Evolutionary conservation across 2,113 vertebrate species (phyloP).

Genomic region (Melanostigma gelatinosum): DNA sequence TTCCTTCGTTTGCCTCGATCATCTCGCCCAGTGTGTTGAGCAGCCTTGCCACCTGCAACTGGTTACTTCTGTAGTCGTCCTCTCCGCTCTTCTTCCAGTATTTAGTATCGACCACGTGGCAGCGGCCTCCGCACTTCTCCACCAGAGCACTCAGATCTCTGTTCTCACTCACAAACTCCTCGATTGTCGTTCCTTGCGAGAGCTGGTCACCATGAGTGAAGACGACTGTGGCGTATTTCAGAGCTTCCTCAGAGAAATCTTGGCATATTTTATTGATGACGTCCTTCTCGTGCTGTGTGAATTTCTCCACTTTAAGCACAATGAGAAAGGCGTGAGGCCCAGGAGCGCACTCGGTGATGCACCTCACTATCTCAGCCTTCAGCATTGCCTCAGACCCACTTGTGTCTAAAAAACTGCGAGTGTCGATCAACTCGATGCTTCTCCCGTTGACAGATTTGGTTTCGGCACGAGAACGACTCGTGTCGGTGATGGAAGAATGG

Average conservation of each 20-base stretch:
- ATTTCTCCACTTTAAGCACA: constrained; percentile 45
- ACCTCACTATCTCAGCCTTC: constrained; percentile 23
- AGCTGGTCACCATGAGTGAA: constrained; percentile 57
- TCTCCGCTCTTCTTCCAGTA: constrained; percentile 21
- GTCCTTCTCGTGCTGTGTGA: constrained; percentile 27
- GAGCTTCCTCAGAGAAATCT: constrained; percentile 34
- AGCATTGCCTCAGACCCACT: constrained; percentile 10
- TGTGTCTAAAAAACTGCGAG: constrained; percentile 43
- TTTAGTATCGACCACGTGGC: constrained; percentile 53
- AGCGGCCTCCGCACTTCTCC: constrained; percentile 39
- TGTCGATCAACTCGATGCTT: constrained; percentile 48
- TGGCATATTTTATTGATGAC: neutral
- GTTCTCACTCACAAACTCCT: constrained; percentile 8
- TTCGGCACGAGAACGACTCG: neutral
- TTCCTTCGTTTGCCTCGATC: constrained; percentile 1
- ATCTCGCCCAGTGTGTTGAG: constrained; percentile 35
- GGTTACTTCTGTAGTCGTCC: constrained; percentile 35
- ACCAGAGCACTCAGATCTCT: constrained; percentile 4
- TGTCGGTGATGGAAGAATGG: neutral
- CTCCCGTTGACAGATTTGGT: constrained; percentile 13
- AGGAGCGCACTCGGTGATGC: constrained; percentile 22
- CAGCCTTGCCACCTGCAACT: constrained; percentile 36
- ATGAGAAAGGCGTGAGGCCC: constrained; percentile 60
- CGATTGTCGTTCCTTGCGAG: neutral
- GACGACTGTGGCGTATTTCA: constrained; percentile 32